phyloP scores from a whole-genome alignment of 2,113 vertebrate genomes.

The Hydropotes inermis region DNA sequence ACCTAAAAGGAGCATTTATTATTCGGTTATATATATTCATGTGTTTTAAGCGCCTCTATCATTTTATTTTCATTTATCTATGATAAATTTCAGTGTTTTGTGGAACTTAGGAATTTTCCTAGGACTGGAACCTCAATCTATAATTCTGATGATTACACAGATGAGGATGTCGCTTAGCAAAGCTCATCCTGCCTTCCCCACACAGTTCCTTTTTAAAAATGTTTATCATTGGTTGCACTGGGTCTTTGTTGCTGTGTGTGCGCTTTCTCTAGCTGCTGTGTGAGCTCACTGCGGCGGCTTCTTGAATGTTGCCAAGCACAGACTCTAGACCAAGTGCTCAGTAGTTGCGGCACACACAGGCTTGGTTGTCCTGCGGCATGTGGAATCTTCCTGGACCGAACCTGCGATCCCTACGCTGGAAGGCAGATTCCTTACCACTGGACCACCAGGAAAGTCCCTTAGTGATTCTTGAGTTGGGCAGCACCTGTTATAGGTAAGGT shows the following conservation, averaged over 20 bases:
- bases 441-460: neutral
- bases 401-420: neutral
- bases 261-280: neutral
- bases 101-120: neutral
- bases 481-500: neutral
- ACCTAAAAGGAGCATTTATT: neutral
- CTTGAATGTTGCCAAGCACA: fast-evolving
- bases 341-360: neutral
- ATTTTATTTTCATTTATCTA: neutral
- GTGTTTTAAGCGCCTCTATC: neutral
- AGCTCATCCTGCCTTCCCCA: neutral
- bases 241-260: neutral
- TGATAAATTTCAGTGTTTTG: neutral
- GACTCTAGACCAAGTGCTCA: neutral
- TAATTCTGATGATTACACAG: neutral
- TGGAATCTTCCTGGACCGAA: neutral
- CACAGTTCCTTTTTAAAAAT: neutral
- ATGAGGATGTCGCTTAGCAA: neutral
- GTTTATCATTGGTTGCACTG: neutral
- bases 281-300: neutral
- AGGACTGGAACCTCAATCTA: neutral
- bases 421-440: neutral
- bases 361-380: neutral
- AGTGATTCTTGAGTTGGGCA: neutral
- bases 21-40: neutral